These are phyloP conservation scores for Antheraea yamamai DNA, from an alignment of 2,888 invertebrate genomes.

Conservation along the genomic window DNA sequence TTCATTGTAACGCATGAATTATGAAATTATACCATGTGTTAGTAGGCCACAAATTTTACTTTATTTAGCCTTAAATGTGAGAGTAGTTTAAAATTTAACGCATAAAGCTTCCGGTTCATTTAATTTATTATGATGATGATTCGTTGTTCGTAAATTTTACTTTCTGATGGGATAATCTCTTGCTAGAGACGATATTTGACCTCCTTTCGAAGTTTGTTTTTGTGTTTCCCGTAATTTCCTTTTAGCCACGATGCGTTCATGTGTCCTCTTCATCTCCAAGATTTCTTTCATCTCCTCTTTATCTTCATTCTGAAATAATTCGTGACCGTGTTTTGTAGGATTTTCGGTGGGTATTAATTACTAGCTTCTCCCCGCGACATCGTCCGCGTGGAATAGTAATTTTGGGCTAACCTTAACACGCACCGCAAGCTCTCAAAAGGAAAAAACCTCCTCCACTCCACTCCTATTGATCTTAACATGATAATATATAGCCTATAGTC, in stretches of 20 bases:
- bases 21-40: neutral
- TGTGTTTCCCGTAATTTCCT: constrained; percentile 71
- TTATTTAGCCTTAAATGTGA: neutral
- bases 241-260: constrained; percentile 89
- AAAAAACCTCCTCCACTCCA: too few relatives aligned
- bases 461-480: too few relatives aligned
- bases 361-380: too few relatives aligned
- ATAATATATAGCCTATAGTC: too few relatives aligned
- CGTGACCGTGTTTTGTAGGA: neutral
- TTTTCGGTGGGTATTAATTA: too few relatives aligned
- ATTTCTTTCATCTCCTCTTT: constrained; percentile 97
- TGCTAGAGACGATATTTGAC: constrained; percentile 39
- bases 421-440: too few relatives aligned
- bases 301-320: constrained; percentile 88
- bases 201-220: constrained; percentile 50
- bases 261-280: constrained; percentile 93
- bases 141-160: constrained; percentile 32
- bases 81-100: neutral
- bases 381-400: too few relatives aligned
- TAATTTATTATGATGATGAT: neutral
- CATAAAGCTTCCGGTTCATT: neutral
- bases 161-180: constrained; percentile 65
- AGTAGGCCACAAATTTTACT: neutral
- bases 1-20: neutral
- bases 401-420: too few relatives aligned